Conservation (phyloP, 2,797 vertebrate genomes). For the Gymnothorax javanicus region DNA sequence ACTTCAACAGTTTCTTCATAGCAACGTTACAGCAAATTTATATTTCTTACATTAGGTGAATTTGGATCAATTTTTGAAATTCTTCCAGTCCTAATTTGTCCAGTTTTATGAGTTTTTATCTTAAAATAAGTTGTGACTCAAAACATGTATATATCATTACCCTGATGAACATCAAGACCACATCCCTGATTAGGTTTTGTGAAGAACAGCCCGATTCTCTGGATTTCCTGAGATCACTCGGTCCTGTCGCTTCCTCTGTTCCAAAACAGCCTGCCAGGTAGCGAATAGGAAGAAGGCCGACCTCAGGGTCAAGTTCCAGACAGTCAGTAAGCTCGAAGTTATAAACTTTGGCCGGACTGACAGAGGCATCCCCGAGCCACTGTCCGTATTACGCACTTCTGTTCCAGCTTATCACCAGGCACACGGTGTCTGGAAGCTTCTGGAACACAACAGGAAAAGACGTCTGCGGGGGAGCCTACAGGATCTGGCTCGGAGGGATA, state of each 20-base stretch:
- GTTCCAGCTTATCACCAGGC: conserved; percentile 17
- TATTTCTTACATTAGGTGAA: not conserved
- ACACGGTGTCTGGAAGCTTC: conserved; percentile 22
- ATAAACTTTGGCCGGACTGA: not conserved
- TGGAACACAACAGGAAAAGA: conserved; percentile 18
- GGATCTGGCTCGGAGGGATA: conserved; percentile 22
- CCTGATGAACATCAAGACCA: not conserved
- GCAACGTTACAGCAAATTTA: not conserved
- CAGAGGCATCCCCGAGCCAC: not conserved
- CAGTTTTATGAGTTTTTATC: not conserved
- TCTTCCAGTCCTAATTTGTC: not conserved
- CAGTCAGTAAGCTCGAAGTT: not conserved
- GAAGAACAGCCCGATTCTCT: not conserved
- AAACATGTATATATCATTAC: too few relatives aligned
- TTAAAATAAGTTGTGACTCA: not conserved
- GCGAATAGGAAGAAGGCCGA: not conserved
- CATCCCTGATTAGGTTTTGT: not conserved
- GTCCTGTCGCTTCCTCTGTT: not conserved
- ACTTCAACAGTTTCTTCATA: not conserved
- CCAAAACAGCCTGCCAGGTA: not conserved
- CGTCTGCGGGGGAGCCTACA: not conserved
- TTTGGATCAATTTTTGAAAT: not conserved
- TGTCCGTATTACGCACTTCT: not conserved
- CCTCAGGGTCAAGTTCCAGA: conserved; percentile 21
- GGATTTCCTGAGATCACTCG: not conserved